A percentile compares a stretch with the other conserved stretches of the same genome.
Evolutionary conservation across 2,797 vertebrate genomes (phyloP).

Genomic region (Microcaecilia unicolor): DNA sequence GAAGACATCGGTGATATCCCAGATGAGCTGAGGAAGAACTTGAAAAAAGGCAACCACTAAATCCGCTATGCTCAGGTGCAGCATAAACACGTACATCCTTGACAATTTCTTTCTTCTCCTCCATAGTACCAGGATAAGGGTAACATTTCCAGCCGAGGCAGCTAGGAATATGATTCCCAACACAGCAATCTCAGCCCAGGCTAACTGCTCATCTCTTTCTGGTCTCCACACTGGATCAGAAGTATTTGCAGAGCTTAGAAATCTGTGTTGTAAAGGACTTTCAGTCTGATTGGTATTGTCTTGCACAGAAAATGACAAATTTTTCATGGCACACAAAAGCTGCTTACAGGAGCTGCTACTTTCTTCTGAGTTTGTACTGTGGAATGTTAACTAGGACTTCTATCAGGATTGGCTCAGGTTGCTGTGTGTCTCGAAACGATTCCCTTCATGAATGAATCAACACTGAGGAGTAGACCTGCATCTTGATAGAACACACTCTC

Average conservation of each 20-base stretch:
- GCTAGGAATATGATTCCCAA: slow-evolving; percentile 39
- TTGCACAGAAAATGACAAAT: slow-evolving; percentile 38
- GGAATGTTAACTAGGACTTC: slow-evolving; percentile 8
- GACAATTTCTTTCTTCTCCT: slow-evolving; percentile 42
- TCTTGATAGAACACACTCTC: slow-evolving; percentile 16
- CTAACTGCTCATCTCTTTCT: slow-evolving; percentile 38
- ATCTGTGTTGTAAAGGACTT: slow-evolving; percentile 23
- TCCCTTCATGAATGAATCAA: slow-evolving; percentile 7
- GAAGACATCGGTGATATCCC: slow-evolving; percentile 47
- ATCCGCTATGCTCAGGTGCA: slow-evolving; percentile 48
- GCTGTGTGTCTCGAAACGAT: slow-evolving; percentile 10
- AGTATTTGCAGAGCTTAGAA: slow-evolving; percentile 28
- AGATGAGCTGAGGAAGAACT: slow-evolving; percentile 47
- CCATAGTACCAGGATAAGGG: slow-evolving; percentile 37
- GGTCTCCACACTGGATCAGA: slow-evolving; percentile 25
- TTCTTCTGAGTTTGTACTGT: slow-evolving; percentile 6
- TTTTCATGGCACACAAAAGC: slow-evolving; percentile 32
- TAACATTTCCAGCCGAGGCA: slow-evolving; percentile 40
- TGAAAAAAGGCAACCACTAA: slow-evolving; percentile 49
- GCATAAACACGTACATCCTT: slow-evolving; percentile 47
- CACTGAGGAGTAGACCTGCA: slow-evolving; percentile 9
- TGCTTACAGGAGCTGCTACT: slow-evolving; percentile 16
- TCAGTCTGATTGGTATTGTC: slow-evolving; percentile 15
- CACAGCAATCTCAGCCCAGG: slow-evolving; percentile 38
- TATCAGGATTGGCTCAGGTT: slow-evolving; percentile 5